Percentiles rank a stretch among this genome's conserved stretches.
These are phyloP conservation scores for Microcebus murinus DNA, from an alignment of 2,113 vertebrate genomes.

Conservation along the genomic window DNA sequence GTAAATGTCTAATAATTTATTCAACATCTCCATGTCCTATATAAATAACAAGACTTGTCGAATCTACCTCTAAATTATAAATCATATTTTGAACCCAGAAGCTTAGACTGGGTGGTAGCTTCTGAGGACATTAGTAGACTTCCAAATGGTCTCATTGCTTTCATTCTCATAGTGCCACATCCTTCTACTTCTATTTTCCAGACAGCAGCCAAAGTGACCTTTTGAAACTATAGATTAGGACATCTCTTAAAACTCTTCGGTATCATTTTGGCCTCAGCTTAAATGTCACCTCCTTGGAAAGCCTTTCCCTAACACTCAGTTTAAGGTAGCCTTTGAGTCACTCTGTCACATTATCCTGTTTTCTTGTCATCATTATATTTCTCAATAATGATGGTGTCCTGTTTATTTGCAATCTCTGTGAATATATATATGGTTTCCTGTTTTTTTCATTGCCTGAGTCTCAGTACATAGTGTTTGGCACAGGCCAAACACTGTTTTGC, in stretches of 20 bases:
- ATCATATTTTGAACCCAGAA: neutral
- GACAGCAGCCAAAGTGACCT: neutral
- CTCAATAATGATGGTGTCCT: neutral
- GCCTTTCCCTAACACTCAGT: neutral
- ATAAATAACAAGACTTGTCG: neutral
- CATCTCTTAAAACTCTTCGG: neutral
- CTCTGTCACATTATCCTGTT: neutral
- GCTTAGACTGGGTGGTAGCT: neutral
- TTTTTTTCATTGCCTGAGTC: neutral
- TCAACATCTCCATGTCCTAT: neutral
- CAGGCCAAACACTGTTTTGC: neutral
- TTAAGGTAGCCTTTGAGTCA: neutral
- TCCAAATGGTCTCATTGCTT: neutral
- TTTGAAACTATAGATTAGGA: neutral
- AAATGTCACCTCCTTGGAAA: neutral
- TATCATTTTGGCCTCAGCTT: neutral
- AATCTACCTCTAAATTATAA: neutral
- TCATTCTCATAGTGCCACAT: neutral
- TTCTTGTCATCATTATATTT: neutral
- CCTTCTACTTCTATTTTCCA: neutral
- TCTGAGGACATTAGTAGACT: neutral
- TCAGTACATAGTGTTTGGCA: neutral
- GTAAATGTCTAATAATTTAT: conserved; percentile 17
- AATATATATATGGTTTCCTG: neutral
- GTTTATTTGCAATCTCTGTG: neutral